Percentiles rank a stretch among this genome's conserved stretches.
These are phyloP conservation scores for Caenorhabditis afra DNA, from an alignment of 2,888 invertebrate species.

Conservation along the genomic window DNA sequence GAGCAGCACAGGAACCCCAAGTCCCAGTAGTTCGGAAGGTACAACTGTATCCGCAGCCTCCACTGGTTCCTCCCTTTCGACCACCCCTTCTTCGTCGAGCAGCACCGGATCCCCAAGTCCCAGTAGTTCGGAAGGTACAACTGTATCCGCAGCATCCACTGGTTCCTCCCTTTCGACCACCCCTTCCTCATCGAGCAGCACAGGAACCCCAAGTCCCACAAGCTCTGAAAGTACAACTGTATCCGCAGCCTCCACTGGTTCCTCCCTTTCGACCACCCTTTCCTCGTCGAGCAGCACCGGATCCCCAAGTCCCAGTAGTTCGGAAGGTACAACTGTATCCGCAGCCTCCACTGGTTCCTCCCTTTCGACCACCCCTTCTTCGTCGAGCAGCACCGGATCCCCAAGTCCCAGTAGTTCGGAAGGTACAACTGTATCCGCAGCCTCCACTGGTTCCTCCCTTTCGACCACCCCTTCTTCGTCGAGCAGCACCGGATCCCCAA, in stretches of 20 bases:
- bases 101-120: not conserved
- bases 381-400: not conserved
- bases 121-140: conserved; percentile 1
- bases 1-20: not conserved
- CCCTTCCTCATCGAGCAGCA: not conserved
- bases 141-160: not conserved
- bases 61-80: not conserved
- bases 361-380: not conserved
- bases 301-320: not conserved
- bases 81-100: not conserved
- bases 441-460: not conserved
- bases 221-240: conserved; percentile 11
- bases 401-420: not conserved
- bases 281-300: not conserved
- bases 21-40: not conserved
- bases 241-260: not conserved
- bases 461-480: not conserved
- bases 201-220: not conserved
- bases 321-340: not conserved
- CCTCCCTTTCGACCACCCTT: not conserved
- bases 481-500: not conserved
- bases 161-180: not conserved
- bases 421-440: not conserved
- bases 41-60: not conserved
- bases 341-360: not conserved